Conservation (phyloP, 1,140 invertebrate genomes). For the Acyrthosiphon pisum region DNA sequence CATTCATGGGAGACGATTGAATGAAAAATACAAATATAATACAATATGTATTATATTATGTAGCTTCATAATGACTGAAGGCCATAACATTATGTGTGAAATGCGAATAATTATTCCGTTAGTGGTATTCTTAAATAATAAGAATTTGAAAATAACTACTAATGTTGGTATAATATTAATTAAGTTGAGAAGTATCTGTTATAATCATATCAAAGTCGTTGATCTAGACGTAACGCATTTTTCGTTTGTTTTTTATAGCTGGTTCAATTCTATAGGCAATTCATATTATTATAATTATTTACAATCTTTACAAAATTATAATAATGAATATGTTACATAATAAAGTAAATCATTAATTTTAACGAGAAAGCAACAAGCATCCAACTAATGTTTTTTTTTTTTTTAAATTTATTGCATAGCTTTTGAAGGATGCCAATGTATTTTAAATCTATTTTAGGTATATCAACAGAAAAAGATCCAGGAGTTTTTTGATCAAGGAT, state of each 20-base stretch:
- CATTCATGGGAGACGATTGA: not conserved
- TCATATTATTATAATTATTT: no score
- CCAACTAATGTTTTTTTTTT: not conserved
- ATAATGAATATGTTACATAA: no score
- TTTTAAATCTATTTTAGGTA: not conserved
- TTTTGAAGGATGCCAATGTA: not conserved
- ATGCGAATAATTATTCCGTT: not conserved
- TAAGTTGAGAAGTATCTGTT: not conserved
- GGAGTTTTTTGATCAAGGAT: not conserved
- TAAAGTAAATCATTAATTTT: no score
- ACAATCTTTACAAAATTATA: no score
- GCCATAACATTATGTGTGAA: not conserved
- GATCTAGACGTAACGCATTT: not conserved
- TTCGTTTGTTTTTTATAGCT: not conserved
- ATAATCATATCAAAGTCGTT: not conserved
- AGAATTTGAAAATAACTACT: not conserved
- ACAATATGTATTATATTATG: not conserved
- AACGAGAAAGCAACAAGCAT: no score
- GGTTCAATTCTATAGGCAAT: not conserved
- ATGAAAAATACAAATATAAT: not conserved
- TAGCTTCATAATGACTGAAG: not conserved
- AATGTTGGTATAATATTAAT: not conserved
- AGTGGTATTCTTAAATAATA: not conserved
- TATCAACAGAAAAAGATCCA: not conserved
- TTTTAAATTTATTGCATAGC: not conserved